Base-by-base conservation (phyloP, 1,140 invertebrate genomes). In the Conus betulinus region DNA sequence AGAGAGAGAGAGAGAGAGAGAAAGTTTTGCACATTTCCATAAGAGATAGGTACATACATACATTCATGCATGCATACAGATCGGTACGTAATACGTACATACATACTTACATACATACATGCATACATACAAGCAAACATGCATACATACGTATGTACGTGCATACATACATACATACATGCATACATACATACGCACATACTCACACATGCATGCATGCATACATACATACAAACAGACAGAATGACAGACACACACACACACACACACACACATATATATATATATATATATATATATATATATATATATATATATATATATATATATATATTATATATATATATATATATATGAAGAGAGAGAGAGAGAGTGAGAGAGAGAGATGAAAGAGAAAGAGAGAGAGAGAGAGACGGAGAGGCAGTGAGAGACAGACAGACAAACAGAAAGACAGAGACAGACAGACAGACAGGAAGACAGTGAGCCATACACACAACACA, bases 241-340 rank as follows among this genome's bases (percentile, higher is more conserved):
- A 78, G n/a, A 51, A 17, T 39, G n/a, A 78, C 74, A 78, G n/a
- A 78, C 74, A 78, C 74, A 78, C 74, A 78, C 74, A 78, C 74
- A 78, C 74, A 78, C 74, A 78, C 74, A 78, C 74, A 78, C 74
- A 78, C 74, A 78, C 74, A 78, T 25, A 78, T 20, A 78, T 25
- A 78, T 25, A 78, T 25, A 78, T 25, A 78, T 20, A 78, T 25
- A 78, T 7, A 78, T 7, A 27, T 25, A 78, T 25, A 39, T 25
- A 78, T 7, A 78, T 25, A 78, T 7, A 78, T 25, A 78, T 7
- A 78, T 25, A 78, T 13, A 78, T 20, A 78, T 7, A 27, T 7
- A 39, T 25, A 78, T 17, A 60, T 60, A 71, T 71, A 13, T 71
- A 5, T 71, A 5, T 11, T 20, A 20, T 20, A 23, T 20, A 20